Base-by-base conservation (phyloP, 37 sponge, comb jelly and placozoan genomes). In the Aphrocallistes beatrix region DNA sequence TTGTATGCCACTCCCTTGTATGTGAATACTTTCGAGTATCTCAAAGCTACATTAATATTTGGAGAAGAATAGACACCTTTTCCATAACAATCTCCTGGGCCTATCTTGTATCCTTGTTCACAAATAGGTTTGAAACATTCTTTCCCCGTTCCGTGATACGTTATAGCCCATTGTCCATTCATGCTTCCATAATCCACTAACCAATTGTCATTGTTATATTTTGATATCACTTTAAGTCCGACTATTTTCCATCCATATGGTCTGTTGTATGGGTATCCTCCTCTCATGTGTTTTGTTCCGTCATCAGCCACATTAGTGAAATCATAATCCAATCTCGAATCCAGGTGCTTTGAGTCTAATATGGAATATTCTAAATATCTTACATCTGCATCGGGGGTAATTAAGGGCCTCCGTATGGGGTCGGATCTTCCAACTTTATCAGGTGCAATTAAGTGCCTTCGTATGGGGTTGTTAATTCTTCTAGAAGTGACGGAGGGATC, bases 151-250 rank as follows among this genome's bases (percentile, higher is more conserved):
- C 89, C 89, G 38, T 88, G 89, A 51, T 88, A 88, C 21, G 82
- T 81, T 40, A 88, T 85, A 1, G 89, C 83, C 89, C 89, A 88
- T 37, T 88, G 85, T 13, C 88, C 88, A 13, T 36, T n/a, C 6
- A 47, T 23, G 38, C 36, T 30, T 9, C 60, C 85, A 28, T 32
- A 23, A 13, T 42, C 25, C 36, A 51, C 85, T 34, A 85, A 36
- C 85, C 85, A 85, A 6, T 8, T 51, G 38, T 85, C 60, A 37
- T 82, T 37, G 17, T 36, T 28, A 51, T 32, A 51, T 38, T 37
- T 85, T 16, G 36, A 51, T 37, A 85, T 37, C 38, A 85, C 85
- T 85, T 51, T 50, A 30, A 85, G 42, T 9, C 60, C 85, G 6
- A 50, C 21, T 51, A 51, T 85, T 10, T 50, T 51, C 85, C 85